These are phyloP conservation scores for Drosophila subsilvestris DNA, from an alignment of 2,888 invertebrate genomes.

Conservation along the genomic window DNA sequence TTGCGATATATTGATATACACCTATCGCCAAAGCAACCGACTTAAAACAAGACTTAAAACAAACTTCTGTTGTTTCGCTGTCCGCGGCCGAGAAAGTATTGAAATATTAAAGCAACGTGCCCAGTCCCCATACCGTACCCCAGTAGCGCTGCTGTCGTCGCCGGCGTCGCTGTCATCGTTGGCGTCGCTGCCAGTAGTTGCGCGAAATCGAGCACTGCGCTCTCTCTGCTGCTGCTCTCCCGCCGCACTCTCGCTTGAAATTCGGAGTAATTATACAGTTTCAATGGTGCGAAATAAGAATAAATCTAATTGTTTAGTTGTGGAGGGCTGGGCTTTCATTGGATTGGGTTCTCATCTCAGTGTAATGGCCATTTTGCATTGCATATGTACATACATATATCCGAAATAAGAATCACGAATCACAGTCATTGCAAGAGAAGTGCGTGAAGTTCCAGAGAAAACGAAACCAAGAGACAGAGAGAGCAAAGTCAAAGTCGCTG, in stretches of 20 bases:
- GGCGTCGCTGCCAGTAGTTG: constrained; percentile 8
- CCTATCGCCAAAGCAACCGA: constrained; percentile 65
- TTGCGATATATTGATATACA: background rate
- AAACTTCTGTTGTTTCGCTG: background rate
- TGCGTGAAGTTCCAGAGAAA: background rate
- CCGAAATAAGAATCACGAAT: background rate
- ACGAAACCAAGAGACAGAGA: background rate
- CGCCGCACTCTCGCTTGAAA: background rate
- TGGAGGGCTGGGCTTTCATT: too few species aligned
- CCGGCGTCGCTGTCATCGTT: constrained; percentile 15
- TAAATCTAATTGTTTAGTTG: background rate
- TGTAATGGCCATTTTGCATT: background rate
- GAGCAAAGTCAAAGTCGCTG: background rate
- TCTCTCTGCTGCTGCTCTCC: background rate
- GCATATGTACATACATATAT: too few species aligned
- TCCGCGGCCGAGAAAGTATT: background rate
- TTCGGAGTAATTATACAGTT: background rate
- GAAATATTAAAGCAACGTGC: background rate
- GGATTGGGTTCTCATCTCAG: too few species aligned
- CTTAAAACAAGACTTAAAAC: constrained; percentile 13
- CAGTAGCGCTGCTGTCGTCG: constrained; percentile 13
- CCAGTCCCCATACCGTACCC: background rate
- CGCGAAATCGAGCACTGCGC: background rate
- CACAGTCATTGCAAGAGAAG: background rate
- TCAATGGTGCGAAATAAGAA: background rate